Percentiles rank a stretch among this genome's conserved stretches.
phyloP scores from a whole-genome alignment of 53 echinoderm and acorn worm genomes.

The Actinopyga echinites region DNA sequence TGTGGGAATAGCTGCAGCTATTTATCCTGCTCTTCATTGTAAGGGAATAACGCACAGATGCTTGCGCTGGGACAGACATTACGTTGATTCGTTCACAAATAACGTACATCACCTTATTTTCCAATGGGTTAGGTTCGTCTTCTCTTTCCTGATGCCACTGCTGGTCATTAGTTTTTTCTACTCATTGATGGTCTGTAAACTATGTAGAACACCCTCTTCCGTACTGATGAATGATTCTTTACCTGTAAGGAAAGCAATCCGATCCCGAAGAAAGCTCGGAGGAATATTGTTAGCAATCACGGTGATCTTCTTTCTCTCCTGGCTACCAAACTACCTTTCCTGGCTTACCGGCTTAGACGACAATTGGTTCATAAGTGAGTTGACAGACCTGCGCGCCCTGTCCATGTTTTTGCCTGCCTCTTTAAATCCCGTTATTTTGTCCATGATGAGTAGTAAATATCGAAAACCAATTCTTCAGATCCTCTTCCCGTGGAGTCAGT shows the following conservation, averaged over 20 bases:
- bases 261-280: slow-evolving; percentile 3
- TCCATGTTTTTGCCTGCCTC: not conserved
- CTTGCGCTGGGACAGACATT: no score
- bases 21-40: no score
- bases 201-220: not conserved
- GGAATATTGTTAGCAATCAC: not conserved
- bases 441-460: not conserved
- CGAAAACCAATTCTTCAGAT: no score
- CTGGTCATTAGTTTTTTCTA: not conserved
- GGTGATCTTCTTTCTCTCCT: not conserved
- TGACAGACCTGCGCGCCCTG: no score
- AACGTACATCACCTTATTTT: no score
- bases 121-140: not conserved
- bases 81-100: no score
- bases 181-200: not conserved
- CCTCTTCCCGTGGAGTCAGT: no score
- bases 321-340: not conserved
- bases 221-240: not conserved
- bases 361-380: no score
- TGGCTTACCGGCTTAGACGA: no score
- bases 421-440: not conserved
- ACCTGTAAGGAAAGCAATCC: not conserved
- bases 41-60: no score
- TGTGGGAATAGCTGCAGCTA: no score
- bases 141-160: not conserved